A percentile compares a stretch with the other conserved stretches of the same genome.
These are phyloP conservation scores for Telenomus remus DNA, from an alignment of 1,140 invertebrate species.

Conservation along the genomic window DNA sequence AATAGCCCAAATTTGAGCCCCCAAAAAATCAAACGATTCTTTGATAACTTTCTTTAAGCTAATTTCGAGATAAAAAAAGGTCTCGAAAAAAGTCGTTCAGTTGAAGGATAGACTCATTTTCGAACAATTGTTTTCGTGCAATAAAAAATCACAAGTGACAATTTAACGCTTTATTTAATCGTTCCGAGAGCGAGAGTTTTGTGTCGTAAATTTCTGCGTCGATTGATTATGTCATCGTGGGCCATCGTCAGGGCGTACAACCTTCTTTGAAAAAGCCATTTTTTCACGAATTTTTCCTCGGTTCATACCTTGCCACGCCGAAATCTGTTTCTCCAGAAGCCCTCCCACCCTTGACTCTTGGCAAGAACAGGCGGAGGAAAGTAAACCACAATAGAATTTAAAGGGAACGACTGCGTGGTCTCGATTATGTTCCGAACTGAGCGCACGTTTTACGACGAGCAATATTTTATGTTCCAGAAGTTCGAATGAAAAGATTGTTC, in stretches of 20 bases:
- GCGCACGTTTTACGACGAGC: constrained; percentile 13
- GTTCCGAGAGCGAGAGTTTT: constrained; percentile 11
- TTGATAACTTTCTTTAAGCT: too few species aligned
- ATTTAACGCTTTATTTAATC: constrained; percentile 11
- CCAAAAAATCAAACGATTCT: too few species aligned
- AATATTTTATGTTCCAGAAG: constrained; percentile 15
- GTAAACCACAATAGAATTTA: constrained; percentile 30
- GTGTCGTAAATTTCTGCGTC: constrained; percentile 23
- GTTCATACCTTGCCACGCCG: constrained; percentile 6
- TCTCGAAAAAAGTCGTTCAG: too few species aligned
- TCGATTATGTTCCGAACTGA: constrained; percentile 11
- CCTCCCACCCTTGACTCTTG: background rate
- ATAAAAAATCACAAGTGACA: too few species aligned
- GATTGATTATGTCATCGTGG: constrained; percentile 7
- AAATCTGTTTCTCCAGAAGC: constrained; percentile 18
- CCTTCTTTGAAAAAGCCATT: constrained; percentile 8
- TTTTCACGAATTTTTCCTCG: constrained; percentile 16
- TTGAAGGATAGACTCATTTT: too few species aligned
- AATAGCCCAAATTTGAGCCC: too few species aligned
- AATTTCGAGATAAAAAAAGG: too few species aligned
- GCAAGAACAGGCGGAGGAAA: constrained; percentile 22
- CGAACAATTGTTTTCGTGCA: too few species aligned
- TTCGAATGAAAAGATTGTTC: constrained; percentile 1
- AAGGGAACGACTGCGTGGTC: constrained; percentile 11
- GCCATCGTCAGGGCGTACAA: background rate